Evolutionary conservation across 2,888 invertebrate species (phyloP), one percentile per base, ranked within the genome.

Genomic region (Tinea trinotella): DNA sequence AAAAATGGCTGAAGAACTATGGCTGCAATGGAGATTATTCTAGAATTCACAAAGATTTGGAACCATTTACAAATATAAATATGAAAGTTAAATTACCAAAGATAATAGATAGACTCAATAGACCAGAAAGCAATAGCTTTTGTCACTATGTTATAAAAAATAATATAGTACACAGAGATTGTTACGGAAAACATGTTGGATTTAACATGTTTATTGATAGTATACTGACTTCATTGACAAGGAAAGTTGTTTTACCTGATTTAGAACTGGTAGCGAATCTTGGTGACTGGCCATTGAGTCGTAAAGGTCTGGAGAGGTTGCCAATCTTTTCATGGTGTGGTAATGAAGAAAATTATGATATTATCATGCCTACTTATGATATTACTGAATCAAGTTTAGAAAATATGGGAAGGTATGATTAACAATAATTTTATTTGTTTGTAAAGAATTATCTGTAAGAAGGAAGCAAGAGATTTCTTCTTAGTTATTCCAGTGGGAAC

Each of bases 281-380:
- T 10, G 98, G 98, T 12, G 98, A 99, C 76, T 98, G 98, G 98
- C 98, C 98, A 0, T 78, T 98, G 18, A 90, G 91, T 1, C 84
- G 87, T 56, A 88, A 84, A 59, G 74, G 70, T 36, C 74, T 74
- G 6, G 84, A 88, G 10, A 86, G 88, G 9, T 88, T 91, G 58
- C 97, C 98, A 1, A 90, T 99, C 57, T 94, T 98, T 70, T 98
- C 98, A 12, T 99, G 98, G 98, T 98, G 98, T 77, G 97, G 97
- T 1, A 97, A 96, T 58, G 88, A 90, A 56, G 91, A 93, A 56
- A 91, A 93, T 3, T 84, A 88, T 63, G 98, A 99, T 74, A 97
- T 98, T 70, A 90, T 97, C 20, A 88, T 98, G 88, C 98, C 98
- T 5, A 98, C 98, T 0, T 98, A 98, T 77, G 98, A 98, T 71